phyloP scores from a whole-genome alignment of 2,888 invertebrate genomes.

The Cybosia mesomella region DNA sequence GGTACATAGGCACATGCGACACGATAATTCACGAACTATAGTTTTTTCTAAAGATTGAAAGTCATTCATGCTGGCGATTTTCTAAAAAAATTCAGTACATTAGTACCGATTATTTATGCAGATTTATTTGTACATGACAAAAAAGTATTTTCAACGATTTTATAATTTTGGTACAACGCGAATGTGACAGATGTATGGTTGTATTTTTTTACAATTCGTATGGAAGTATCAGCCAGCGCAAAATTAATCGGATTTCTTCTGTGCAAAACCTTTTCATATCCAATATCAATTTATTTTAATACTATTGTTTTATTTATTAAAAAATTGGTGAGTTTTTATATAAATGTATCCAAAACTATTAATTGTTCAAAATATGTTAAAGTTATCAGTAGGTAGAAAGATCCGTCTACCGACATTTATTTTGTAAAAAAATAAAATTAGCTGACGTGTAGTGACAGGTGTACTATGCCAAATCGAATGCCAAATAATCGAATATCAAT shows the following conservation, averaged over 20 bases:
- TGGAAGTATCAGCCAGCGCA: slow-evolving; percentile 34
- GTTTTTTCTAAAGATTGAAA: slow-evolving; percentile 77
- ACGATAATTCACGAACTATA: slow-evolving; percentile 81
- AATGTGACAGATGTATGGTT: slow-evolving; percentile 57
- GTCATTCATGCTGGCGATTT: slow-evolving; percentile 76
- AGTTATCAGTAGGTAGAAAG: too few relatives aligned
- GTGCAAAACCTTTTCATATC: slow-evolving; percentile 12
- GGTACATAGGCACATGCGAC: slow-evolving; percentile 80
- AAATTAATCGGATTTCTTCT: slow-evolving; percentile 19
- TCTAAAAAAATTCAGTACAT: slow-evolving; percentile 32
- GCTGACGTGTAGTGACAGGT: not conserved
- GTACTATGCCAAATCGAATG: too few relatives aligned
- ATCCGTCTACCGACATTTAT: not conserved
- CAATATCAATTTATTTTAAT: slow-evolving; percentile 20
- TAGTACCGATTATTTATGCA: slow-evolving; percentile 33
- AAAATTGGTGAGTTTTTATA: too few relatives aligned
- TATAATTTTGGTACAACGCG: slow-evolving; percentile 67
- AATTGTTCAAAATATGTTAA: too few relatives aligned
- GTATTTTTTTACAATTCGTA: slow-evolving; percentile 40
- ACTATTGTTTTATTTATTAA: not conserved
- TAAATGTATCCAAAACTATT: too few relatives aligned
- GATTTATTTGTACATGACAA: slow-evolving; percentile 61
- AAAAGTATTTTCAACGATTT: slow-evolving; percentile 59
- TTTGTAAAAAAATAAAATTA: not conserved
- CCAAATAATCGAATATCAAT: too few relatives aligned